Conservation (phyloP, 2,113 vertebrate genomes). For the Geococcyx californianus region DNA sequence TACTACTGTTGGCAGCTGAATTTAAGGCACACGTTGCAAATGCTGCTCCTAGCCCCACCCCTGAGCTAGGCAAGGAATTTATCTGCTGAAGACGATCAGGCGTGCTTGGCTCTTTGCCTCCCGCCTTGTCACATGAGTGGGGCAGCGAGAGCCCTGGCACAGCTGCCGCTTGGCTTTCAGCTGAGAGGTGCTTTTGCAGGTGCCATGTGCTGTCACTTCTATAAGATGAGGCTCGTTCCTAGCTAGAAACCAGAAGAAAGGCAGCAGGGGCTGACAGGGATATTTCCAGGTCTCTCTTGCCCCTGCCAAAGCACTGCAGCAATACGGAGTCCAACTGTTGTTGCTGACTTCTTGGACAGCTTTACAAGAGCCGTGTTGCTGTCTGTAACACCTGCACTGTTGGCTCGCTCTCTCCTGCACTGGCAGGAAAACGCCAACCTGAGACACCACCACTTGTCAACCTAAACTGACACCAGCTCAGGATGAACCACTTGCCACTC, state of each 20-base stretch:
- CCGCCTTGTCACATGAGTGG: neutral
- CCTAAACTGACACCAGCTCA: fast-evolving
- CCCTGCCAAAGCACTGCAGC: neutral
- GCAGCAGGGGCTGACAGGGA: neutral
- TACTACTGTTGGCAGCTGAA: neutral
- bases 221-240: neutral
- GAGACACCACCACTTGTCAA: neutral
- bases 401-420: neutral
- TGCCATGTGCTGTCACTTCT: neutral
- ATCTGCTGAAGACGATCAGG: neutral
- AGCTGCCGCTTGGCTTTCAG: neutral
- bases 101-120: neutral
- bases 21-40: neutral
- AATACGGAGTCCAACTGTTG: neutral
- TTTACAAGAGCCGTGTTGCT: neutral
- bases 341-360: neutral
- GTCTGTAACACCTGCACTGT: neutral
- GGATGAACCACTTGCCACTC: neutral
- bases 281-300: neutral
- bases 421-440: neutral
- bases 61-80: neutral
- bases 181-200: neutral
- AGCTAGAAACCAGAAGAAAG: neutral
- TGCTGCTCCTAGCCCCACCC: neutral
- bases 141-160: neutral